Conservation (phyloP, 1,140 invertebrate genomes). For the Aphaenogaster ashmeadi region DNA sequence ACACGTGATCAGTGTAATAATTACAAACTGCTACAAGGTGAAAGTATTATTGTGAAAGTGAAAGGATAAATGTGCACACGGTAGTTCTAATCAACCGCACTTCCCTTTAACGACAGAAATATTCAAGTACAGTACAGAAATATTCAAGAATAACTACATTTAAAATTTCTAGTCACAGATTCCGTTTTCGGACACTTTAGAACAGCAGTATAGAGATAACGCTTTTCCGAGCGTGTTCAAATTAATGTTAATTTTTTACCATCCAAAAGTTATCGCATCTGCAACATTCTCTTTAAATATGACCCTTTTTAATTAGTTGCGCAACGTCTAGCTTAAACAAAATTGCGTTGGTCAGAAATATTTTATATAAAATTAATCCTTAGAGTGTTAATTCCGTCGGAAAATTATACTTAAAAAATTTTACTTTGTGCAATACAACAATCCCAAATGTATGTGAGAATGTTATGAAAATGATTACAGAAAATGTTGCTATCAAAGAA, state of each 20-base stretch:
- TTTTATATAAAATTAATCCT: conserved; percentile 29
- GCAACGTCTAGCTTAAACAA: background rate
- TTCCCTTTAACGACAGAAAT: background rate
- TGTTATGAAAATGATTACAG: background rate
- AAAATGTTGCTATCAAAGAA: conserved; percentile 17
- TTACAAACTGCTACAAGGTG: background rate
- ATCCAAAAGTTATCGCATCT: background rate
- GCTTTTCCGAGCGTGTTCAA: background rate
- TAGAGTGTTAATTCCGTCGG: background rate
- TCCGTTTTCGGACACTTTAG: background rate
- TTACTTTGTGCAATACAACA: background rate
- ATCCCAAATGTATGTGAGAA: background rate
- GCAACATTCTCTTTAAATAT: background rate
- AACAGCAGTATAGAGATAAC: background rate
- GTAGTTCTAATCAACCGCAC: conserved; percentile 4
- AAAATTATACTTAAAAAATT: conserved; percentile 15
- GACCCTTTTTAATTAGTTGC: background rate
- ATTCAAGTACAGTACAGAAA: background rate
- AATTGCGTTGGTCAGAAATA: conserved; percentile 4
- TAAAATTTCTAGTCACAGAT: background rate
- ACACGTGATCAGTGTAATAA: conserved; percentile 14
- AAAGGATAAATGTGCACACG: background rate
- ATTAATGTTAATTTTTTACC: background rate
- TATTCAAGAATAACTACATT: conserved; percentile 5
- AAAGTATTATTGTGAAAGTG: conserved; percentile 3